Conservation (phyloP, 2,888 invertebrate species). For the Globia sparganii region DNA sequence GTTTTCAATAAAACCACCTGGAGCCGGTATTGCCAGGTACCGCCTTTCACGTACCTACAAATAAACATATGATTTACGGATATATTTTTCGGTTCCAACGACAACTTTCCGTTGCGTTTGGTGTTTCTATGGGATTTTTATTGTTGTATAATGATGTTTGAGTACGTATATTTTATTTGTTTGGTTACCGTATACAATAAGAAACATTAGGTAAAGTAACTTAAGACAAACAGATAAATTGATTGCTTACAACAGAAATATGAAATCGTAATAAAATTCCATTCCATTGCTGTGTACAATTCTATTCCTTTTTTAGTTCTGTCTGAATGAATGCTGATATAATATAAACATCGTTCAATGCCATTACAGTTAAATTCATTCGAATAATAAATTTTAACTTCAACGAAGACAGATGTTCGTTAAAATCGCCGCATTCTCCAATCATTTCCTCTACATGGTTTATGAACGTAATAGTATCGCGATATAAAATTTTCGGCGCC, state of each 20-base stretch:
- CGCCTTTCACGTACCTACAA: slow-evolving; percentile 72
- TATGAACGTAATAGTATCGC: slow-evolving; percentile 81
- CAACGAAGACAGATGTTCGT: slow-evolving; percentile 65
- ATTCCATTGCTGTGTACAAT: slow-evolving; percentile 18
- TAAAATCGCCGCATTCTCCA: slow-evolving; percentile 73
- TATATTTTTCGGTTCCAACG: slow-evolving; percentile 71
- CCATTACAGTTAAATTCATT: slow-evolving; percentile 56
- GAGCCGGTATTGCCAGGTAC: slow-evolving; percentile 73
- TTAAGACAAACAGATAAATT: slow-evolving; percentile 9
- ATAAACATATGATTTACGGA: slow-evolving; percentile 79
- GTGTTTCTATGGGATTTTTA: slow-evolving; percentile 52
- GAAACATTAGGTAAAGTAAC: not conserved
- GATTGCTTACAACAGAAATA: slow-evolving; percentile 17
- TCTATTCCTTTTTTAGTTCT: slow-evolving; percentile 35
- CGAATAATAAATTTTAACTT: slow-evolving; percentile 53
- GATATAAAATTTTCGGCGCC: slow-evolving; percentile 86
- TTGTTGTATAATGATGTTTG: slow-evolving; percentile 15
- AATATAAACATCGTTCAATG: slow-evolving; percentile 52
- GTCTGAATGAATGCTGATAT: slow-evolving; percentile 28
- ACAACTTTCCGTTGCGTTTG: slow-evolving; percentile 56
- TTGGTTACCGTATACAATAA: not conserved
- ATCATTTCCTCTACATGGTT: slow-evolving; percentile 79
- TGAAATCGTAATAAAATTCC: slow-evolving; percentile 17
- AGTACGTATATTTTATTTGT: slow-evolving; percentile 17
- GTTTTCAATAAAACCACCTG: slow-evolving; percentile 75